Evolutionary conservation across 2,888 invertebrate species (phyloP).

Genomic region (Cheiracanthium punctorium): DNA sequence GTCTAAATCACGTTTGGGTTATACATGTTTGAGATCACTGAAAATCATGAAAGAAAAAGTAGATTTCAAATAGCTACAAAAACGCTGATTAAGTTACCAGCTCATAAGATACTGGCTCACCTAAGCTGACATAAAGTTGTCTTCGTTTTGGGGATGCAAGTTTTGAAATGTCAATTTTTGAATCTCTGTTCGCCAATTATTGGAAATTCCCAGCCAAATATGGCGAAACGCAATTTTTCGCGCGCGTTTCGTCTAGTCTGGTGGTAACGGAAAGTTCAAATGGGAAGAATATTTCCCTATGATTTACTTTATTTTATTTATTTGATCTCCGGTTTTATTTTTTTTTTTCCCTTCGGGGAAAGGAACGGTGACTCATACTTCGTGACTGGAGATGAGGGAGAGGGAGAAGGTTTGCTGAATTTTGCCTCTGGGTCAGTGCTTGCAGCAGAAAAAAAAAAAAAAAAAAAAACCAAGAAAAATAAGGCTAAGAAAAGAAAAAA

Average conservation of each 20-base stretch:
- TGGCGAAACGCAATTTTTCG: neutral
- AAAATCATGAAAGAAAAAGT: too few species aligned
- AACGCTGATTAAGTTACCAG: too few species aligned
- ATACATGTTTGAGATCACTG: too few species aligned
- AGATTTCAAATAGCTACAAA: too few species aligned
- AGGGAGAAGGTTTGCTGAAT: neutral
- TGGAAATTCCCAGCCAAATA: slow-evolving; percentile 25
- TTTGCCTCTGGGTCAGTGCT: slow-evolving; percentile 5
- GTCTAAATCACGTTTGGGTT: too few species aligned
- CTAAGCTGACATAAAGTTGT: too few species aligned
- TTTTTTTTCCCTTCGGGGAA: neutral
- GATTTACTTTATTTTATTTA: slow-evolving; percentile 16
- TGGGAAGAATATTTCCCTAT: slow-evolving; percentile 8
- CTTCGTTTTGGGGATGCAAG: too few species aligned
- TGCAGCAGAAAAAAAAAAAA: neutral
- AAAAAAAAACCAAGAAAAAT: neutral
- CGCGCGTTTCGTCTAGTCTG: neutral
- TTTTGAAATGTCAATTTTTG: too few species aligned
- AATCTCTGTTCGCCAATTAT: neutral
- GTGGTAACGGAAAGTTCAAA: neutral
- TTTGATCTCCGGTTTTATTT: neutral
- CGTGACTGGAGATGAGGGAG: slow-evolving; percentile 38
- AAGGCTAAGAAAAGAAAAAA: too few species aligned
- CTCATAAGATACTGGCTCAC: too few species aligned
- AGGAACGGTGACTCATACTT: slow-evolving; percentile 48